Evolutionary conservation across 2,797 vertebrate species (phyloP), one percentile per base, ranked within the genome.

Genomic region (Somateria mollissima): DNA sequence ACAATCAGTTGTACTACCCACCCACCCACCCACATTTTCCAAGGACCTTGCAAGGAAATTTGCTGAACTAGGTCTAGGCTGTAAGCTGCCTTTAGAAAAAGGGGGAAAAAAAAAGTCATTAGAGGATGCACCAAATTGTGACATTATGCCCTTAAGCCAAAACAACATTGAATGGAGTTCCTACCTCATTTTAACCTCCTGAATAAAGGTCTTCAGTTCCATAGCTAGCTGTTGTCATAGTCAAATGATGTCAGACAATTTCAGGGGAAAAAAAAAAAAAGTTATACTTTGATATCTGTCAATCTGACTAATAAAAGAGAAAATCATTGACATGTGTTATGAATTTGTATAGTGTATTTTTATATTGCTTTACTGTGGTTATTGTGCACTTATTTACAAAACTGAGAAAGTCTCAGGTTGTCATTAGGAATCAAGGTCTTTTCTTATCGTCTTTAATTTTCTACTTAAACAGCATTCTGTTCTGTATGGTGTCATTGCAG

Each of bases 51-150:
- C 95, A 98, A 98, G 97, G 97, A 98, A 98, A 98, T 98, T 98
- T 94, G 66, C 97, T 98, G 98, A 98, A 98, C 97, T 98, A 97
- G 96, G 97, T 96, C 97, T 98, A 98, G 98, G 97, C 97, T 97
- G 89, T 97, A 98, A 98, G 92, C 97, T 97, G 96, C 87, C 95
- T 97, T 97, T 91, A 96, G 91, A 87, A 93, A 85, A 93, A 95
- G 87, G 87, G 84, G 82, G 81, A 97, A 96, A 96, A 60, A 60
- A 93, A 84, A 94, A 84, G 97, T 98, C 97, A 97, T 98, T 98
- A 98, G 96, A 98, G 94, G 97, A 97, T 98, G 97, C 97, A 98
- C 97, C 97, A 98, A 98, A 98, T 98, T 98, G 97, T 98, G 98
- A 98, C 97, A 98, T 98, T 98, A 95, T 97, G 97, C 97, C 97